These are phyloP conservation scores for Hirtodrosophila alboralis DNA, from an alignment of 2,888 invertebrate genomes.

Conservation along the genomic window DNA sequence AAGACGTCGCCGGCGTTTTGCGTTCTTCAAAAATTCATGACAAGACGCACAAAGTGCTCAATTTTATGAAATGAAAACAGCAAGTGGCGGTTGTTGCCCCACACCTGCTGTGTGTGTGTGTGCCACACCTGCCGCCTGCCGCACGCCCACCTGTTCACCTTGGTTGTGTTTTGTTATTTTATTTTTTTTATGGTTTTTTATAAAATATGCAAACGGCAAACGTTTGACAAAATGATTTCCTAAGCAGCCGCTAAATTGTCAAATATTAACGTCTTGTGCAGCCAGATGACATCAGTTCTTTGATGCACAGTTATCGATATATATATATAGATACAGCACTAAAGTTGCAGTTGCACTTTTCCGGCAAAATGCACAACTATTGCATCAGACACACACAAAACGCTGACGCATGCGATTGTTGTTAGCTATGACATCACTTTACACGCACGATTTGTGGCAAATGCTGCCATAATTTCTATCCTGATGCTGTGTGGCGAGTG, in stretches of 20 bases:
- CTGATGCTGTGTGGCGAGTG: constrained; percentile 64
- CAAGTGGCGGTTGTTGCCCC: constrained; percentile 50
- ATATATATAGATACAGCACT: not conserved
- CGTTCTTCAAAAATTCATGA: constrained; percentile 73
- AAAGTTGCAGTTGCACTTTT: constrained; percentile 23
- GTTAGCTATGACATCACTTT: constrained; percentile 75
- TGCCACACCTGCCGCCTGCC: not conserved
- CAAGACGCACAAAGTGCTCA: constrained; percentile 75
- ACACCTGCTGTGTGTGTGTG: constrained; percentile 6
- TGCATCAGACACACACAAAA: constrained; percentile 68
- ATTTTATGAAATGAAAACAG: constrained; percentile 74
- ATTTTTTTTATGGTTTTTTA: constrained; percentile 44
- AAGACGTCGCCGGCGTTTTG: constrained; percentile 64
- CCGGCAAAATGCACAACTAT: constrained; percentile 48
- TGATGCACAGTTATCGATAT: not conserved
- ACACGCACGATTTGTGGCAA: constrained; percentile 79
- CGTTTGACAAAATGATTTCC: constrained; percentile 59
- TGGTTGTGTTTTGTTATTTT: constrained; percentile 14
- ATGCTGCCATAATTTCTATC: constrained; percentile 77
- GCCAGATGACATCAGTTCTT: constrained; percentile 35
- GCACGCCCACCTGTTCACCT: not conserved
- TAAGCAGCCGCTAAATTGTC: constrained; percentile 65
- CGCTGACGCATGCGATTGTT: constrained; percentile 72
- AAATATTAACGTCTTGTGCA: constrained; percentile 49
- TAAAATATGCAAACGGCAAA: constrained; percentile 65